Conservation (phyloP, 2,113 vertebrate species). For the Mellivora capensis region DNA sequence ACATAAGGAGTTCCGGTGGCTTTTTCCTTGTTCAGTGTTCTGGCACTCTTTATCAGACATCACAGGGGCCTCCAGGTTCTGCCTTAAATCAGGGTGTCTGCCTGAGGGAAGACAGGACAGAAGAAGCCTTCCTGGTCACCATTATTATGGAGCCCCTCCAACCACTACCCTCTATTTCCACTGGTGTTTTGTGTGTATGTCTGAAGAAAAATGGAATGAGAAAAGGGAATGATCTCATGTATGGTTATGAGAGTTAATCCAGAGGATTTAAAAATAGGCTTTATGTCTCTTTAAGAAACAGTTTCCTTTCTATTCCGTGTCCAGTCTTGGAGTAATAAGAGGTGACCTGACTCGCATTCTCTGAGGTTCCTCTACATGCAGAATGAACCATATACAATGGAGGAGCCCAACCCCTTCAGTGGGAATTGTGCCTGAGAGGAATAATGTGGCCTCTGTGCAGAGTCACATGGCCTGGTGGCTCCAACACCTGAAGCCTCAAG, state of each 20-base stretch:
- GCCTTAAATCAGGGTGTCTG: slow-evolving; percentile 70
- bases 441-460: neutral
- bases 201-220: neutral
- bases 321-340: neutral
- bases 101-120: slow-evolving; percentile 31
- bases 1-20: slow-evolving; percentile 66
- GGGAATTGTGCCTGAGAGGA: neutral
- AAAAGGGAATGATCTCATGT: neutral
- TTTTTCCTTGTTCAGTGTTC: slow-evolving; percentile 49
- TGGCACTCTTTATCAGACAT: slow-evolving; percentile 64
- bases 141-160: no score
- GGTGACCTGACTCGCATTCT: neutral
- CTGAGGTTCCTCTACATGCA: neutral
- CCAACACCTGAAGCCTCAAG: neutral
- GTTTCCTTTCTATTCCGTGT: neutral
- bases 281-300: neutral
- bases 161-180: no score
- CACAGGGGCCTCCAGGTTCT: slow-evolving; percentile 63
- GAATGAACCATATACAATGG: neutral
- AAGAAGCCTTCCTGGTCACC: neutral
- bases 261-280: neutral
- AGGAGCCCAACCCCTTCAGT: neutral
- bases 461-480: neutral
- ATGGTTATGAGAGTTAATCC: neutral
- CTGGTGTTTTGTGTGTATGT: neutral